Evolutionary conservation across 1,140 invertebrate genomes (phyloP), one percentile per base, ranked within the genome.

Genomic region (Manduca sexta): DNA sequence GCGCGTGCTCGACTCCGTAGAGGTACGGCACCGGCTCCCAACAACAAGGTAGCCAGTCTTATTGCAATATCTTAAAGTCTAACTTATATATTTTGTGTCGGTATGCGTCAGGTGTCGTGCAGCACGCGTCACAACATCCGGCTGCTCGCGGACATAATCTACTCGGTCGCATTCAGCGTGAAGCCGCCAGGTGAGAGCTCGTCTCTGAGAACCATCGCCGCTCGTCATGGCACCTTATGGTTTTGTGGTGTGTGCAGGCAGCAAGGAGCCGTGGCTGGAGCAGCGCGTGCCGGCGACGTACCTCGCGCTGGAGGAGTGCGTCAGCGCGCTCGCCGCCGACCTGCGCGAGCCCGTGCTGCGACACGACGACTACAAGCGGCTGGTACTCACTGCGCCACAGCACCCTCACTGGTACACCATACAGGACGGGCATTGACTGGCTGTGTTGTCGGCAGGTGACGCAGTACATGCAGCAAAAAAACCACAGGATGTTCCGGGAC

Each of bases 271-370:
- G 1, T 69, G 99, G 3, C 84, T 99, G 8, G 94, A 98, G 60
- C 97, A 99, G 78, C 94, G 95, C 72, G 95, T 99, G 6, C 98
- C 98, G 0, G 96, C 97, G 3, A 97, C 95, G 43, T 99, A 99
- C 84, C 87, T 99, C 15, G 94, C 95, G 2, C 79, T 99, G 16
- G 97, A 99, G 85, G 96, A 98, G 68, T 94, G 97, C 16, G 92
- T 98, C 0, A 89, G 90, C 47, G 89, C 93, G 49, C 88, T 98
- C 46, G 93, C 94, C 0, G 86, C 90, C 12, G 95, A 97, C 54
- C 74, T 92, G 39, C 85, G 89, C 12, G 97, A 99, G 86, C 97
- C 98, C 0, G 97, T 99, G 1, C 79, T 99, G 4, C 91, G 90
- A 53, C 92, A 94, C 29, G 94, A 97, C 45, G 91, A 96, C 39